Base-by-base conservation (phyloP, 2,888 invertebrate genomes). In the Macroteleia sp. region DNA sequence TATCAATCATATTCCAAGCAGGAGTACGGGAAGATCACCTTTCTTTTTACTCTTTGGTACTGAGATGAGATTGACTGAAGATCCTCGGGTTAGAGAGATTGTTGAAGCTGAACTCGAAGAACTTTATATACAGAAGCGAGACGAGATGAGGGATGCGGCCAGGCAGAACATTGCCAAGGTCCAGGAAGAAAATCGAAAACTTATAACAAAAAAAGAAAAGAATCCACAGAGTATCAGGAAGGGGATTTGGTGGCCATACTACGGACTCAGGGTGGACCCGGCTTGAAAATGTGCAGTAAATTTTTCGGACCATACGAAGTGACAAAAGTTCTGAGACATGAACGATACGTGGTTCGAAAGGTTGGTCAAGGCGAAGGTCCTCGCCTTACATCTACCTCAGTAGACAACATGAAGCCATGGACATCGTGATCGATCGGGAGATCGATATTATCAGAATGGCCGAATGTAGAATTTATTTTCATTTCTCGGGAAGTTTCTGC, bases 271-370 rank as follows among this genome's bases (percentile, higher is more conserved):
- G 30, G 56, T 2, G 66, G 57, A 0, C 44, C 71, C 14, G 61
- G 71, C 4, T 16, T 70, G 34, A 77, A 77, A 12, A 30, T 77
- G 5, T 57, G 42, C 1, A 17, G 32, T 3, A 77, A 77, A 19
- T 66, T 39, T 20, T 44, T 77, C 8, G 77, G 66, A 5, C 71
- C 77, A 16, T 48, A 48, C 30, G 30, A 30, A 22, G 10, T 48
- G 1, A 9, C 16, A 2, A 83, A 81, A 44, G 64, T 76, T 0
- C 82, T 85, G 19, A n/a, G 80, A 3, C 85, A 88, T 44, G 84
- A 91, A 22, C 62, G 86, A n/a, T 90, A 90, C 46, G 81, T 84
- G 10, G 86, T 89, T 0, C 70, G 78, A 17, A 88, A 87, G 50
- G 69, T 85, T 9, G 86, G 85, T 9, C 54, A 77, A 30, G 76